phyloP scores from a whole-genome alignment of 2,113 vertebrate species.

The Pseudopipra pipra region DNA sequence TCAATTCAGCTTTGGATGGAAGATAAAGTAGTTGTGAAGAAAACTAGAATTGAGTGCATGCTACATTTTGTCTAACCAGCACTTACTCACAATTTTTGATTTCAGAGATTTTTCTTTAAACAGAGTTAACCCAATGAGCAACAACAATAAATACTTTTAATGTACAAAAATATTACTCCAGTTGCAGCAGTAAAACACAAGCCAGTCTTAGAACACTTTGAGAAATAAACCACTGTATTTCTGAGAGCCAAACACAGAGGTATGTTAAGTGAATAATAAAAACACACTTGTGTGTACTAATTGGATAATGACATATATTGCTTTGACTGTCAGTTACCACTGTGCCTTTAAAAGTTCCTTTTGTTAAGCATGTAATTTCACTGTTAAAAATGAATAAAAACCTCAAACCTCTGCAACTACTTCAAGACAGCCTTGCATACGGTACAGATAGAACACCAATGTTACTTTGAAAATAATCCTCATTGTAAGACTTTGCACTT shows the following conservation, averaged over 20 bases:
- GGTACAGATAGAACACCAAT: not conserved
- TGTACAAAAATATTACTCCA: not conserved
- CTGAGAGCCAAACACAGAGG: conserved; percentile 49
- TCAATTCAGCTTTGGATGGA: not conserved
- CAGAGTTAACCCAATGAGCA: conserved; percentile 14
- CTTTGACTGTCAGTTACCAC: conserved; percentile 69
- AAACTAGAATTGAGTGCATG: not conserved
- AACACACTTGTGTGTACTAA: conserved; percentile 66
- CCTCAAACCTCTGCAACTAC: conserved; percentile 40
- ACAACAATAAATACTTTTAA: not conserved
- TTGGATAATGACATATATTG: conserved; percentile 74
- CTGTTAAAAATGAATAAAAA: conserved; percentile 65
- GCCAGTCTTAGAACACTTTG: conserved; percentile 34
- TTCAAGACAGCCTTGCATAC: not conserved
- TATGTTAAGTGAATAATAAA: conserved; percentile 65
- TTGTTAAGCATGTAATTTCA: conserved; percentile 71
- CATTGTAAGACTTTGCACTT: not conserved
- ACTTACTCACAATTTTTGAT: not conserved
- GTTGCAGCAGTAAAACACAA: conserved; percentile 23
- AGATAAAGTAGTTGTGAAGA: not conserved
- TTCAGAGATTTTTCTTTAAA: conserved; percentile 19
- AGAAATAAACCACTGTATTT: conserved; percentile 34
- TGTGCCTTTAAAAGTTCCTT: conserved; percentile 71
- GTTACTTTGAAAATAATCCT: not conserved
- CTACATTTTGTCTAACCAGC: conserved; percentile 11